Conservation (phyloP, 2,797 vertebrate species). For the Fundulus diaphanus region DNA sequence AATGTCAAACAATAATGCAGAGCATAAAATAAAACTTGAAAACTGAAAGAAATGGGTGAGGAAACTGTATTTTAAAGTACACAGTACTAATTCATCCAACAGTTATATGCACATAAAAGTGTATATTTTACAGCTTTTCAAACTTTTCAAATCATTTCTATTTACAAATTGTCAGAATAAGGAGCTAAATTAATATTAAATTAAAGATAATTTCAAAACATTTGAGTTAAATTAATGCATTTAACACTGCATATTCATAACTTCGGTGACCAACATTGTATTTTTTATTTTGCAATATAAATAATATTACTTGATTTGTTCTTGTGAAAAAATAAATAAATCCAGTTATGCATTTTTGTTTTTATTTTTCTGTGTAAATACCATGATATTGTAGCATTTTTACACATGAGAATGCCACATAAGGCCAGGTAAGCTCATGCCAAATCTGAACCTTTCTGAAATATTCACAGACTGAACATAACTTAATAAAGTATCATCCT, state of each 20-base stretch:
- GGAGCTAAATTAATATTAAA: too few species aligned
- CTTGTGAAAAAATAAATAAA: not conserved
- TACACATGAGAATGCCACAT: too few species aligned
- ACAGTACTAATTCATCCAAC: not conserved
- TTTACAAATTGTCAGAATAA: too few species aligned
- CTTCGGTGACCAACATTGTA: not conserved
- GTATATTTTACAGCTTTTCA: not conserved
- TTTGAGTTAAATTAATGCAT: too few species aligned
- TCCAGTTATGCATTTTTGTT: not conserved
- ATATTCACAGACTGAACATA: not conserved
- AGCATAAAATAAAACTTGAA: slow-evolving; percentile 1
- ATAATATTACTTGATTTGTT: not conserved
- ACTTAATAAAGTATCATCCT: not conserved
- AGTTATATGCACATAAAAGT: not conserved
- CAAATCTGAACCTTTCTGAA: too few species aligned
- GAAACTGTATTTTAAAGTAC: not conserved
- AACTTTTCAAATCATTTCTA: not conserved
- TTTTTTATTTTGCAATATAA: not conserved
- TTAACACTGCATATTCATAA: not conserved
- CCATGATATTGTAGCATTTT: too few species aligned
- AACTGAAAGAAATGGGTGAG: not conserved
- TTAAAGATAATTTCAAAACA: too few species aligned
- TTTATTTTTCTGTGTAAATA: too few species aligned
- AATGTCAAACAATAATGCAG: not conserved
- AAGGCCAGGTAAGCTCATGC: too few species aligned